Base-by-base conservation (phyloP, 1,140 invertebrate genomes). In the Dryas iulia region DNA sequence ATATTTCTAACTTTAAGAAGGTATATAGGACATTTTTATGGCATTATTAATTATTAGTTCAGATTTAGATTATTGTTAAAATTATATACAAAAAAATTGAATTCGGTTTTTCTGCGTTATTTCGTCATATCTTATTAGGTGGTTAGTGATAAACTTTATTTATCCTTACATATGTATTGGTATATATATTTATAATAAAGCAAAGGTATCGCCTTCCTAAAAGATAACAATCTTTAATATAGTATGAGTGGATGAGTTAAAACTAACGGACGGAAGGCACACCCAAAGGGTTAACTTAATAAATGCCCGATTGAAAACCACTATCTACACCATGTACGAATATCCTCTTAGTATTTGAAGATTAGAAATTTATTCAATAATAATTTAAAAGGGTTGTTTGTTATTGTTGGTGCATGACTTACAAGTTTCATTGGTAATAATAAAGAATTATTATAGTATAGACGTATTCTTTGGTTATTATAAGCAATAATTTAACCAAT, bases 191-290 rank as follows among this genome's bases (percentile, higher is more conserved):
- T 84, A 89, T 84, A 89, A 83, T 81, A 78, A 87, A 85, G 79
- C 74, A 81, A 83, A 79, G 82, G 81, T 76, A 78, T 78, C 75
- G 67, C 81, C 86, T 89, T 90, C 85, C 86, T 85, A 81, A 72
- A 58, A 71, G 87, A 90, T 90, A 90, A 72, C 66, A 77, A 90
- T 90, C 87, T 89, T 88, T 89, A 90, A 90, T 90, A 89, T 81
- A 73, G 77, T 78, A 82, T 82, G 83, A 89, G 87, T 87, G 87
- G 86, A 72, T 78, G 82, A 85, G 79, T 87, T 84, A 79, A 79
- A 85, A 76, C 66, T 67, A 78, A 77, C 83, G 76, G 69, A 73
- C 84, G 85, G 80, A 83, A 71, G 75, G 82, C 84, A 78, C 86
- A 70, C 85, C 86, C 69, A 80, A 80, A 85, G 78, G 82, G 84